phyloP scores from a whole-genome alignment of 2,888 invertebrate species.

The Serripes groenlandicus region DNA sequence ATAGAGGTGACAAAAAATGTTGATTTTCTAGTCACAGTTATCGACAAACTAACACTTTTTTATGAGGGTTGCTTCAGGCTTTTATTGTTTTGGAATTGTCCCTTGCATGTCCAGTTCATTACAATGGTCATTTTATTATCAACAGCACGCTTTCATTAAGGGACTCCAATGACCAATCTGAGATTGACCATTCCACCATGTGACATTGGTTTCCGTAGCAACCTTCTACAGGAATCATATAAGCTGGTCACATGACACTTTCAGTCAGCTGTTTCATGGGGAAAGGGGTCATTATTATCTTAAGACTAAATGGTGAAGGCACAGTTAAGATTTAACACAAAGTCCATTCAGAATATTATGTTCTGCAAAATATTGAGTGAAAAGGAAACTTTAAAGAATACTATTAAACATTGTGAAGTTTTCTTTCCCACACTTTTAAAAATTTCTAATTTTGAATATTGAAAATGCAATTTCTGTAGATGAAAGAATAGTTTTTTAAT shows the following conservation, averaged over 20 bases:
- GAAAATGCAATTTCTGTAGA: no score
- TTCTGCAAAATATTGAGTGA: no score
- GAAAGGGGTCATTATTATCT: no score
- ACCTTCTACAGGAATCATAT: conserved; percentile 5
- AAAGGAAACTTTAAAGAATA: no score
- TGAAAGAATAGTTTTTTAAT: no score
- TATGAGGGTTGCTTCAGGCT: neutral
- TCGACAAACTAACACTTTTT: conserved; percentile 7
- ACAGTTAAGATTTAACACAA: no score
- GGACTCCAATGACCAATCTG: conserved; percentile 13
- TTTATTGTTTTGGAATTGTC: conserved; percentile 6
- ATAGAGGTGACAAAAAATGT: neutral
- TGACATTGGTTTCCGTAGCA: conserved; percentile 23
- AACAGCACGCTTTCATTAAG: conserved; percentile 23
- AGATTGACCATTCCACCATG: conserved; percentile 29
- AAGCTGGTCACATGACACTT: conserved; percentile 5
- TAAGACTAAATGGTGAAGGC: no score
- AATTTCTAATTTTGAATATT: no score
- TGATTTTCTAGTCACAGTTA: neutral
- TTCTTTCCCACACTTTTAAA: no score
- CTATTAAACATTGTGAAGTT: no score
- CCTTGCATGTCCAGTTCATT: conserved; percentile 19
- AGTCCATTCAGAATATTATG: no score
- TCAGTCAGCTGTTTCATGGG: no score
- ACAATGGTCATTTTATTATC: conserved; percentile 25